Conservation (phyloP, 2,113 vertebrate species). For the mouse (Mus musculus) region DNA sequence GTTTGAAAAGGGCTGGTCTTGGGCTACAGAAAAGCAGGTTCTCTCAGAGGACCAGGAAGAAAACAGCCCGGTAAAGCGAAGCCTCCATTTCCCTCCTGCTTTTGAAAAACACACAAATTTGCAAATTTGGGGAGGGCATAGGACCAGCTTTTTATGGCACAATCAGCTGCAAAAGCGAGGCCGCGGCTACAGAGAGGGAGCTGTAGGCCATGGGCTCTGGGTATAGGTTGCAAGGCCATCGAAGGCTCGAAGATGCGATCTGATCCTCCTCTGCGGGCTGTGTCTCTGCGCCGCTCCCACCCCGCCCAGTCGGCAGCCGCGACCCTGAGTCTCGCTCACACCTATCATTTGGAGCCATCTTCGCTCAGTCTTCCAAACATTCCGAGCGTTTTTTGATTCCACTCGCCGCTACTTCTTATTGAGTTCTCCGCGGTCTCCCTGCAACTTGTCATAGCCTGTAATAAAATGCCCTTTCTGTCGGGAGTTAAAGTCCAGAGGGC, state of each 20-base stretch:
- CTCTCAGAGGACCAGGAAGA: background rate
- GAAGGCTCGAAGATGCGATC: background rate
- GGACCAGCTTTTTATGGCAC: background rate
- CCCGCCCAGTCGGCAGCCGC: conserved; percentile 76
- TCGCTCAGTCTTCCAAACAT: conserved; percentile 86
- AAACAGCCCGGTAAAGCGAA: background rate
- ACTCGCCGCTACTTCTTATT: conserved; percentile 84
- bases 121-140: rapidly evolving
- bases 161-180: background rate
- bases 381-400: conserved; percentile 82
- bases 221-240: rapidly evolving
- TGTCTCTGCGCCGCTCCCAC: background rate
- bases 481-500: conserved; percentile 87
- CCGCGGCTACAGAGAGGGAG: background rate
- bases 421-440: conserved; percentile 85
- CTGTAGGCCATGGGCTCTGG: background rate
- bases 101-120: background rate
- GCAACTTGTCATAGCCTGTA: conserved; percentile 90
- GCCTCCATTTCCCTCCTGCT: background rate
- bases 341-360: conserved; percentile 87
- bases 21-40: rapidly evolving
- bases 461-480: conserved; percentile 87
- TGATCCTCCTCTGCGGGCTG: background rate
- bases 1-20: rapidly evolving
- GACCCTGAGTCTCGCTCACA: conserved; percentile 84